Percentiles rank a stretch among this genome's conserved stretches.
Conservation (phyloP, 2,797 vertebrate genomes). For the Harpagifer antarcticus region DNA sequence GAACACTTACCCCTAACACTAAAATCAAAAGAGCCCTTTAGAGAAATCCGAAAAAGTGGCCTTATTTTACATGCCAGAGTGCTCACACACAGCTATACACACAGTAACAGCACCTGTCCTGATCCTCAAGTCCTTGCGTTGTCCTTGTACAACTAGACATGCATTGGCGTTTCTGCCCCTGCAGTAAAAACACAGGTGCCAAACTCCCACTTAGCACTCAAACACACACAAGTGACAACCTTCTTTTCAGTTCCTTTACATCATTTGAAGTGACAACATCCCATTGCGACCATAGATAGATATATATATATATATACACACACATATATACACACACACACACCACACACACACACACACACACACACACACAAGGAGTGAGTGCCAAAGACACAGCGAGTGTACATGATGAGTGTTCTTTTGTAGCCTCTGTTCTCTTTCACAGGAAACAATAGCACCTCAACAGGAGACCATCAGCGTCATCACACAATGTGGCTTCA, state of each 20-base stretch:
- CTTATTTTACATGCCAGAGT: background rate
- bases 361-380: constrained; percentile 5
- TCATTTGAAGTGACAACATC: constrained; percentile 46
- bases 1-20: background rate
- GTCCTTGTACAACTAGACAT: constrained; percentile 37
- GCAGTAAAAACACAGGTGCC: constrained; percentile 32
- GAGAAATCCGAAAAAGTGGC: background rate
- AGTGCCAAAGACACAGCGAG: constrained; percentile 28
- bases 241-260: constrained; percentile 24
- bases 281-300: constrained; percentile 8
- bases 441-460: constrained; percentile 33
- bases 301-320: background rate
- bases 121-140: constrained; percentile 23
- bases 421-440: constrained; percentile 36
- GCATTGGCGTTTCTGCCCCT: constrained; percentile 30
- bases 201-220: constrained; percentile 40
- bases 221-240: constrained; percentile 17
- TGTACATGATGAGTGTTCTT: constrained; percentile 35
- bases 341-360: constrained; percentile 10
- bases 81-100: background rate
- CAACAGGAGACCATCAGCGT: constrained; percentile 32
- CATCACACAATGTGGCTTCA: constrained; percentile 36
- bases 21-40: background rate
- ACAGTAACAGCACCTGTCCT: constrained; percentile 12
- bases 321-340: constrained; percentile 13